These are phyloP conservation scores for Lepus timidus DNA, from an alignment of 2,113 vertebrate species.

Conservation along the genomic window DNA sequence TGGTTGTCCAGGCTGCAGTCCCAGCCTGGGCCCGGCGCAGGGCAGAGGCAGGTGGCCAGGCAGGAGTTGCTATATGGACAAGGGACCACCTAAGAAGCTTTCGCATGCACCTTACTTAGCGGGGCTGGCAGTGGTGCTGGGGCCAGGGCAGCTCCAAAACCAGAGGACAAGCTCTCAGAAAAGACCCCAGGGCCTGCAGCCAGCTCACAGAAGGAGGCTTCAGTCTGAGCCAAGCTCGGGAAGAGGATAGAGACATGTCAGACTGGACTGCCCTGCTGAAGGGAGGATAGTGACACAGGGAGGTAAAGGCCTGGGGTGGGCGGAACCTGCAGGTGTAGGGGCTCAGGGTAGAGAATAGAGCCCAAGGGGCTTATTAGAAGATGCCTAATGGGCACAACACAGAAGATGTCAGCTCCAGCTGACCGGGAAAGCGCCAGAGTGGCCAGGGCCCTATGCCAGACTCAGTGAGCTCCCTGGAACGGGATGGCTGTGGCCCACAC, in stretches of 20 bases:
- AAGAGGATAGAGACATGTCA: background rate
- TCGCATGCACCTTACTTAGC: background rate
- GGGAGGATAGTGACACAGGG: background rate
- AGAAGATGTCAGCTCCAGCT: background rate
- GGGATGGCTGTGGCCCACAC: background rate
- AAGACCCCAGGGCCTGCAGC: background rate
- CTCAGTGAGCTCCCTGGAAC: background rate
- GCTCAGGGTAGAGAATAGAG: background rate
- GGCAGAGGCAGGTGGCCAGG: background rate
- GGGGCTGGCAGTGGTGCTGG: background rate
- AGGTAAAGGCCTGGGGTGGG: background rate
- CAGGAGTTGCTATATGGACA: background rate
- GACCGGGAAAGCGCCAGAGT: background rate
- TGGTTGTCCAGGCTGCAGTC: background rate
- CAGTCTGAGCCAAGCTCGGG: background rate
- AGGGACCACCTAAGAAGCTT: background rate
- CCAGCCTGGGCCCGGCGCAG: background rate
- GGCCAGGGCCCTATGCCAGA: background rate
- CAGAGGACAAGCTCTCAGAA: background rate
- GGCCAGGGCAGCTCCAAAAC: background rate
- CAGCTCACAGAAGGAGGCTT: background rate
- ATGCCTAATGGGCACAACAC: background rate
- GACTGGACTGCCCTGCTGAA: background rate
- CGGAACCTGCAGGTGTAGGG: background rate
- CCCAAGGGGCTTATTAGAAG: background rate